Evolutionary conservation across 2,113 vertebrate genomes (phyloP).

Genomic region (Camelus dromedarius): DNA sequence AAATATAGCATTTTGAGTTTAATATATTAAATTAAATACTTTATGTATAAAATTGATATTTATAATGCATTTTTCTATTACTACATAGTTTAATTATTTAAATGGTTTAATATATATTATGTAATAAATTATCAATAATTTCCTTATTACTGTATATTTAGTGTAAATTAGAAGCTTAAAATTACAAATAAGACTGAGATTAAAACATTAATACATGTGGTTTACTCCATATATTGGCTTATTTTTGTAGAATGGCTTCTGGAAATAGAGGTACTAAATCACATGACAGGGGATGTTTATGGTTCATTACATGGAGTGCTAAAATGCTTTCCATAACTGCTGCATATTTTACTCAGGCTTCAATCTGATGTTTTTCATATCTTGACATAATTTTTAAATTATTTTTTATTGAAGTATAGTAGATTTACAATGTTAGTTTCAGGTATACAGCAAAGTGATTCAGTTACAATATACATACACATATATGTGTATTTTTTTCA

Average conservation of each 20-base stretch:
- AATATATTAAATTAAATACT: neutral
- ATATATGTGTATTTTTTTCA: too few relatives aligned
- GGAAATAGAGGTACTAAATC: neutral
- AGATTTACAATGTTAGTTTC: too few relatives aligned
- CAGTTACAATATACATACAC: too few relatives aligned
- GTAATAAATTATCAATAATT: neutral
- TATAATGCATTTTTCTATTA: neutral
- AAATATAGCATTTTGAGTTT: neutral
- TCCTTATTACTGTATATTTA: neutral
- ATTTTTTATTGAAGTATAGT: too few relatives aligned
- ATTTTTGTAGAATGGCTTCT: neutral
- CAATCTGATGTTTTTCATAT: neutral
- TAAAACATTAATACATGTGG: neutral
- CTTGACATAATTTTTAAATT: too few relatives aligned
- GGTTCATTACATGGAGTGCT: neutral
- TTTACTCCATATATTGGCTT: neutral
- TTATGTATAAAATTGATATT: neutral
- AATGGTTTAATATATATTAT: neutral
- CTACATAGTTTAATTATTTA: neutral
- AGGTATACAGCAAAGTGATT: too few relatives aligned
- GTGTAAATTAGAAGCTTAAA: neutral
- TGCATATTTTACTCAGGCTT: neutral
- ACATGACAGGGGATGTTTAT: neutral
- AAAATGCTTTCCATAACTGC: conserved; percentile 17
- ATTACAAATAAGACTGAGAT: conserved; percentile 8